These are phyloP conservation scores for Epinephelus coioides DNA, from an alignment of 2,797 vertebrate genomes.

Conservation along the genomic window DNA sequence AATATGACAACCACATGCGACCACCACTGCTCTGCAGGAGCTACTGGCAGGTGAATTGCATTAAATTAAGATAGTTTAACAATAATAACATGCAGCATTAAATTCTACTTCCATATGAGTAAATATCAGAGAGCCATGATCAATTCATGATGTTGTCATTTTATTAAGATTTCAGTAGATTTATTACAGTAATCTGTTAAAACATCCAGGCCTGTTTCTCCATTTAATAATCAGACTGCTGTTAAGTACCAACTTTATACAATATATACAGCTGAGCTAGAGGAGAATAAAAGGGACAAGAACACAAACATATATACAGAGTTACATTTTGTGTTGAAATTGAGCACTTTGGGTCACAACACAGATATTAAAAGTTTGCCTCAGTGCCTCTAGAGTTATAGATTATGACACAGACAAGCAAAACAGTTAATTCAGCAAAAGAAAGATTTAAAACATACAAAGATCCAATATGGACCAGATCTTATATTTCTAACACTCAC, in stretches of 20 bases:
- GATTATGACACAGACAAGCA: neutral
- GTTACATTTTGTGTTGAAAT: neutral
- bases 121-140: neutral
- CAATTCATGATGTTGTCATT: neutral
- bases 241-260: neutral
- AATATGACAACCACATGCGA: neutral
- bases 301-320: conserved; percentile 30
- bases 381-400: conserved; percentile 4
- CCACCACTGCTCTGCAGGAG: no score
- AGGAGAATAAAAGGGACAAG: neutral
- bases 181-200: conserved; percentile 23
- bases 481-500: conserved; percentile 17
- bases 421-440: neutral
- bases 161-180: conserved; percentile 25
- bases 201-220: conserved; percentile 26
- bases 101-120: neutral
- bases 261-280: conserved; percentile 17
- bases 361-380: neutral
- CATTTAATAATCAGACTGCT: conserved; percentile 31
- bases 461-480: conserved; percentile 85
- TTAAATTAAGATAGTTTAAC: neutral
- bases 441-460: conserved; percentile 24
- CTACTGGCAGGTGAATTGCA: neutral
- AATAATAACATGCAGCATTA: neutral
- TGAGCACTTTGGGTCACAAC: neutral